phyloP scores from a whole-genome alignment of 2,113 vertebrate genomes.

The Opisthocomus hoazin region DNA sequence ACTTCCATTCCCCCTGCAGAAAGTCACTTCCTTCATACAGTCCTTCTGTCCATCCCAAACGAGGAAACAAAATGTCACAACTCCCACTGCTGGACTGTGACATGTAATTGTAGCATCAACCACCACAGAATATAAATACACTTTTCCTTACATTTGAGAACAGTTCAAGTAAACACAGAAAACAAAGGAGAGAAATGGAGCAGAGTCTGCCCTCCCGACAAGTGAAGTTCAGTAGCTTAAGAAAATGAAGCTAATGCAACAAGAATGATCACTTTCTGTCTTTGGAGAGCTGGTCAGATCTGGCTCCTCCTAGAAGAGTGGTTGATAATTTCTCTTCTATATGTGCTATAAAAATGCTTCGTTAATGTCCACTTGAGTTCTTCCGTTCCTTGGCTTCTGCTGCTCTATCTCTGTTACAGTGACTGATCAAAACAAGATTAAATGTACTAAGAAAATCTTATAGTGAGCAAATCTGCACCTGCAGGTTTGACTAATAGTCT shows the following conservation, averaged over 20 bases:
- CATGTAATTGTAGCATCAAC: background rate
- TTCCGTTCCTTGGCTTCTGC: background rate
- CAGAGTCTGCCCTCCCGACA: background rate
- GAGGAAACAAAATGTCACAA: background rate
- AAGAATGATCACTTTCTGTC: background rate
- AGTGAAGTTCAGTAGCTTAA: background rate
- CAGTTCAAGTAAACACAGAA: background rate
- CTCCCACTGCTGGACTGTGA: background rate
- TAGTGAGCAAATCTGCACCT: background rate
- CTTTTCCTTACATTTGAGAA: background rate
- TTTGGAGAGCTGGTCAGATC: background rate
- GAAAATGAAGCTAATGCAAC: background rate
- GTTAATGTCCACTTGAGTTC: background rate
- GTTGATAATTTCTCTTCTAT: background rate
- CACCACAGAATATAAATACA: background rate
- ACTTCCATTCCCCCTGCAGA: background rate
- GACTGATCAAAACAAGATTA: background rate
- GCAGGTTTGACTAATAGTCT: background rate
- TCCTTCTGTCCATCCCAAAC: background rate
- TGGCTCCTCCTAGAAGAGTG: background rate
- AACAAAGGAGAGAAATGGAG: background rate
- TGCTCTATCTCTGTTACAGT: background rate
- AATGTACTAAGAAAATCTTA: background rate
- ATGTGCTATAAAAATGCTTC: background rate
- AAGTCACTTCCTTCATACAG: accelerated